Evolutionary conservation across 2,888 invertebrate species (phyloP).

Genomic region (Halictus ligatus): DNA sequence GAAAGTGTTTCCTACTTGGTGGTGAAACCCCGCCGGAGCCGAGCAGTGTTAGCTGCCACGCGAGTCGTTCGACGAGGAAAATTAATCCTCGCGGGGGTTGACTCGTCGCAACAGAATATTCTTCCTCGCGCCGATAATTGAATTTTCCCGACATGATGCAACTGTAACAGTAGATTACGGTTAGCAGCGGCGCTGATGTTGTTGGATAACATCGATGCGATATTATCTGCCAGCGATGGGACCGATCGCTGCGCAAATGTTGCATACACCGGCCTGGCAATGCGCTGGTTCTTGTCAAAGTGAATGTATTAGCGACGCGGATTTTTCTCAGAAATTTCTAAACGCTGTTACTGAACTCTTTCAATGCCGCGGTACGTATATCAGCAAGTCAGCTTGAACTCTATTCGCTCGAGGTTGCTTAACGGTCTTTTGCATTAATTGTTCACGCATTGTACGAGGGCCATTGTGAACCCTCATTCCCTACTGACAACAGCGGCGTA

Average conservation of each 20-base stretch:
- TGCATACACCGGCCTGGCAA: background rate
- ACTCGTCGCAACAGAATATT: background rate
- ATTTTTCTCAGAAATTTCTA: constrained; percentile 1
- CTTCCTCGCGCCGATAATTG: background rate
- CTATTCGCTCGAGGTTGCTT: background rate
- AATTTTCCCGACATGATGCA: constrained; percentile 8
- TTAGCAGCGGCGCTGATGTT: background rate
- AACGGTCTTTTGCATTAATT: background rate
- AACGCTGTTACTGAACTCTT: background rate
- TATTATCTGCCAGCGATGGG: constrained; percentile 5
- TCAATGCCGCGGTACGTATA: background rate
- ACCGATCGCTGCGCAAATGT: background rate
- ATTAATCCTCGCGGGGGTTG: constrained; percentile 17
- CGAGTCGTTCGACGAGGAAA: background rate
- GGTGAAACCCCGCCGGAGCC: constrained; percentile 21
- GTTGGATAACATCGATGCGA: constrained; percentile 9
- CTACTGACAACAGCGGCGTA: too few relatives aligned
- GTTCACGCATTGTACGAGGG: background rate
- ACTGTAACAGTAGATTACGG: background rate
- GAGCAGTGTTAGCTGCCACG: background rate
- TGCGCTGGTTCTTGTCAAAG: background rate
- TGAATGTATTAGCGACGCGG: background rate
- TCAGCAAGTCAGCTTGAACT: background rate
- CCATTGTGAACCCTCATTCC: too few relatives aligned
- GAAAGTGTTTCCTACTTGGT: constrained; percentile 43